Evolutionary conservation across 2,113 vertebrate species (phyloP).

Genomic region (Micromys minutus): DNA sequence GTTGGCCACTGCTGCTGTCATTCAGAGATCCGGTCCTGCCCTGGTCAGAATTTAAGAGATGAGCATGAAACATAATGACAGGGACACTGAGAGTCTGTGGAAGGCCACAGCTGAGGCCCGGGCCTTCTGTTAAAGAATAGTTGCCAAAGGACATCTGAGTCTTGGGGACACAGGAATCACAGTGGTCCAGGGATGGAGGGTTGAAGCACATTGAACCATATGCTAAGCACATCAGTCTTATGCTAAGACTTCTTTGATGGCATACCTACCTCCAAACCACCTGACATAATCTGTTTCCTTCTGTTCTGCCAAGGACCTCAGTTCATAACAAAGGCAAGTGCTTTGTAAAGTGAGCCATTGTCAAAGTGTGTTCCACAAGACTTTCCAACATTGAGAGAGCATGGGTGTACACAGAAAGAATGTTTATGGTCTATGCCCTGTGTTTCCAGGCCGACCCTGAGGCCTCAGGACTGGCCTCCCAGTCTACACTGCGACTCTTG

Average conservation of each 20-base stretch:
- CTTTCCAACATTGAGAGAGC: neutral
- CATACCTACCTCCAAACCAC: neutral
- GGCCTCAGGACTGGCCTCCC: neutral
- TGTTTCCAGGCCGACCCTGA: neutral
- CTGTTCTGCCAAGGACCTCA: neutral
- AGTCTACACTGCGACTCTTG: neutral
- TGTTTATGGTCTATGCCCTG: neutral
- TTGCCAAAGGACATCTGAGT: neutral
- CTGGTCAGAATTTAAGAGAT: neutral
- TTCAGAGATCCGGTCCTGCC: neutral
- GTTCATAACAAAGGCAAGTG: neutral
- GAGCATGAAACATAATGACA: neutral
- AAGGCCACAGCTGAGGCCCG: neutral
- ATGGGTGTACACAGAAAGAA: neutral
- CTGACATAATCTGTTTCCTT: neutral
- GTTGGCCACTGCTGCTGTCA: neutral
- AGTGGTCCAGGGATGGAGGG: neutral
- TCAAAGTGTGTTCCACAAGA: neutral
- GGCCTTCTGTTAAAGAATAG: neutral
- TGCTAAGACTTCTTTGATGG: neutral
- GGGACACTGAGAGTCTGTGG: fast-evolving
- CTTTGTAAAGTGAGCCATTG: neutral
- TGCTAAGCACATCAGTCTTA: neutral
- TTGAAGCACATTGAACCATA: neutral
- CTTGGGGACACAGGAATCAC: neutral